phyloP scores from a whole-genome alignment of 1,140 invertebrate species.

The Lepidurus packardi region DNA sequence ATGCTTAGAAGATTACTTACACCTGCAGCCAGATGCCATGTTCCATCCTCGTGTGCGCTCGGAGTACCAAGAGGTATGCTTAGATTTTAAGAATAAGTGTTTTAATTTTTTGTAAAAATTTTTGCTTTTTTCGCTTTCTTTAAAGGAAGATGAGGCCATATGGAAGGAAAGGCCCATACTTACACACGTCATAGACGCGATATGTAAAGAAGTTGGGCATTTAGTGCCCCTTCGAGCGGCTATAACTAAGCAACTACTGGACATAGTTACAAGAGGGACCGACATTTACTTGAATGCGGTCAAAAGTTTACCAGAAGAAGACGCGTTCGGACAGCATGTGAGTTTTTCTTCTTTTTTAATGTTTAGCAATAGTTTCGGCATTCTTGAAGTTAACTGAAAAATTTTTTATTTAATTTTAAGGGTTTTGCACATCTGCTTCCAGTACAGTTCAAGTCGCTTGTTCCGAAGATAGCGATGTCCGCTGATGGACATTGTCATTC shows the following conservation, averaged over 20 bases:
- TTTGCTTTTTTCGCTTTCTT: background rate
- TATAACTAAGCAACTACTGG: conserved; percentile 23
- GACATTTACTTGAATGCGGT: conserved; percentile 26
- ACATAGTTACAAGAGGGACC: conserved; percentile 23
- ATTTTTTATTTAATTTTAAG: background rate
- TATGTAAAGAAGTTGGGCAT: conserved; percentile 26
- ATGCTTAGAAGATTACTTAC: background rate
- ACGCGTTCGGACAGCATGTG: background rate
- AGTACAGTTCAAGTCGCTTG: background rate
- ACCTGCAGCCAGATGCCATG: background rate
- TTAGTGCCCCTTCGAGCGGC: conserved; percentile 7
- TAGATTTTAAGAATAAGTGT: background rate
- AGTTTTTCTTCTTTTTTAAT: background rate
- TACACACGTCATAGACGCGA: conserved; percentile 10
- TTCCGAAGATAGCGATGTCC: background rate
- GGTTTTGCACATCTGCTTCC: background rate
- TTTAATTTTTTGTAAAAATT: background rate
- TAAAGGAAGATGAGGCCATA: conserved; percentile 31
- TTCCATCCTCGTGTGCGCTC: background rate
- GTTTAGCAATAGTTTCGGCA: background rate
- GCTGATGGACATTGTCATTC: background rate
- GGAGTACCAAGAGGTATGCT: conserved; percentile 1
- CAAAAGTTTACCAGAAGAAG: background rate
- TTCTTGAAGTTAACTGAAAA: background rate
- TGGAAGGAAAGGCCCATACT: conserved; percentile 29